Base-by-base conservation (phyloP, 2,797 vertebrate genomes). In the Carapus acus region DNA sequence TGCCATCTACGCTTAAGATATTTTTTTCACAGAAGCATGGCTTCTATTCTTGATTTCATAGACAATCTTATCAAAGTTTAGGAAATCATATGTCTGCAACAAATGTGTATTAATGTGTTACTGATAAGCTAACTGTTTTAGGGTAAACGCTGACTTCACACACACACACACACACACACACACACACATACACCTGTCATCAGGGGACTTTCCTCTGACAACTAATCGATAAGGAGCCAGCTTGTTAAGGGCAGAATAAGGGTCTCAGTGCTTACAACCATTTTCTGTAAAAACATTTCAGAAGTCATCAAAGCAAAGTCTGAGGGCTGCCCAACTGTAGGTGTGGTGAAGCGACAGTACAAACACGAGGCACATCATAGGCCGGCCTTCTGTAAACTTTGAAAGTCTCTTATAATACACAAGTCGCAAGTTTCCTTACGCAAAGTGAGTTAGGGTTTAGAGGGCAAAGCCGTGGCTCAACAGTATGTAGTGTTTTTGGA, bases 351-450 rank as follows among this genome's bases (percentile, higher is more conserved):
- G 50, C 46, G n/a, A 20, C 52, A 76, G 49, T 0, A 16, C 52
- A 76, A 67, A 80, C 67, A 77, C 19, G 13, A 2, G 14, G 14
- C 14, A 41, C 15, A 55, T 68, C 57, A 33, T 29, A 58, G 33
- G 47, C 57, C 23, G 60, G 61, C 66, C 75, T 54, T 80, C n/a
- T 69, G 77, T 67, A 49, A 80, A 85, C 78, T 48, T 27, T 41
- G 16, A 54, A 6, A n/a, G 17, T 39, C 34, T 76, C 49, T 64
- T 54, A 54, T 18, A 37, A 43, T n/a, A n/a, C n/a, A n/a, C n/a
- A 46, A 67, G 59, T 54, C 47, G 43, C 39, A 34, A 6, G 2
- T 43, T 22, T 43, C 20, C 40, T 9, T 33, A 8, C 22, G 21
- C 5, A 54, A n/a, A 27, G 43, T 6, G 11, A 20, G 50, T 24